Evolutionary conservation across 2,113 vertebrate species (phyloP).

Genomic region (Vanacampus margaritifer): DNA sequence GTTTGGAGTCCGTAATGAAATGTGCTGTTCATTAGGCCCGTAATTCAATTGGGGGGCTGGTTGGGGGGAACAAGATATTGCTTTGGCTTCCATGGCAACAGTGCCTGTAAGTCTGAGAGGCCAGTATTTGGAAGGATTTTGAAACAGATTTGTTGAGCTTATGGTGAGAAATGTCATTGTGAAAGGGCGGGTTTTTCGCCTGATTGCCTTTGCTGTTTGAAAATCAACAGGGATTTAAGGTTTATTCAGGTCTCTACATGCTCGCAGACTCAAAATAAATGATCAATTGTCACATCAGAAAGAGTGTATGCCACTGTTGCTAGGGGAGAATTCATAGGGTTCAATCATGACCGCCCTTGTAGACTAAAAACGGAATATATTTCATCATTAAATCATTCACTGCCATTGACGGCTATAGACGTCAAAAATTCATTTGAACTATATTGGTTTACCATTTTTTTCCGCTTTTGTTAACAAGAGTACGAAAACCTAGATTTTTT

Average conservation of each 20-base stretch:
- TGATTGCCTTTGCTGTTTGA: constrained; percentile 35
- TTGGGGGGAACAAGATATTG: constrained; percentile 42
- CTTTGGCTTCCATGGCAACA: constrained; percentile 63
- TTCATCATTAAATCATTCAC: no score
- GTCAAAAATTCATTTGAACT: no score
- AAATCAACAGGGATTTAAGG: constrained; percentile 44
- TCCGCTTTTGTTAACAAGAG: no score
- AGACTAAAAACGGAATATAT: no score
- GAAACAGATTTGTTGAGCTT: constrained; percentile 50
- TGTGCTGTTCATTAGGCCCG: constrained; percentile 61
- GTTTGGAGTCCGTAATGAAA: constrained; percentile 61
- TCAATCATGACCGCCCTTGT: not conserved
- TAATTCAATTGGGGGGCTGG: constrained; percentile 54
- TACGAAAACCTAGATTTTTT: no score
- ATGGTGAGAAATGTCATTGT: constrained; percentile 45
- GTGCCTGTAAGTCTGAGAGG: constrained; percentile 21
- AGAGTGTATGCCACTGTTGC: not conserved
- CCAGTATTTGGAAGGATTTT: constrained; percentile 55
- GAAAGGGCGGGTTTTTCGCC: constrained; percentile 11
- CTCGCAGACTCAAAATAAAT: not conserved
- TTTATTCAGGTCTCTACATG: constrained; percentile 41
- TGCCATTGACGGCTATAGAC: no score
- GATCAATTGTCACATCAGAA: not conserved
- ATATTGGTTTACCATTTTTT: no score
- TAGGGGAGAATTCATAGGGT: not conserved